Evolutionary conservation across 2,888 invertebrate species (phyloP), one percentile per base, ranked within the genome.

Genomic region (Hemaris fuciformis): DNA sequence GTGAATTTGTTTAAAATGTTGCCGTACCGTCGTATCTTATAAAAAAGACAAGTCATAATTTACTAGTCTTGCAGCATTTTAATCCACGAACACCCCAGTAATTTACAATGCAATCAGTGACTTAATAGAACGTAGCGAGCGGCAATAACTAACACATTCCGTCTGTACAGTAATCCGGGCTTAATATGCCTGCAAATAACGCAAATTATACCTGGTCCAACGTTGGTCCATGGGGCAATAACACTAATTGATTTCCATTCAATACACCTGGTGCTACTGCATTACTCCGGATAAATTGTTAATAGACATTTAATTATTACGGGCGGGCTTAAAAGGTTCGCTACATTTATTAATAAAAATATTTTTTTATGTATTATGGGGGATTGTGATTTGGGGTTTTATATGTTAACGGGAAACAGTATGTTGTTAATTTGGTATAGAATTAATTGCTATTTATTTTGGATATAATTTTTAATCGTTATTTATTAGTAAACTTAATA

Each of bases 181-280:
- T 71, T 75, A 77, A 81, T 82, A 80, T 77, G 72, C 77, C 72
- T 66, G 71, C 73, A 73, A 80, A 82, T 79, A 81, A 79, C 67
- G 72, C 70, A 73, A 78, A 78, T 79, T 38, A 48, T 53, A 48
- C 41, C 53, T 53, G 60, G 38, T 38, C 48, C 48, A 60, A 23
- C 20, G 41, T 18, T 25, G 20, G 38, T 18, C 41, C 25, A 18
- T 66, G 61, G 60, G 69, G 81, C 83, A 82, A 83, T 88, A 83
- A 83, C 78, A 84, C 84, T 88, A 89, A 90, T 89, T 88, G 89
- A 84, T 87, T 85, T 80, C 80, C 79, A 81, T 84, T 79, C 72
- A 64, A 68, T 78, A 76, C 90, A 90, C 89, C 89, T 90, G 89
- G 67, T 75, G 68, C 71, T 71, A 68, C 18, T 27, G 31, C 68